phyloP scores from a whole-genome alignment of 2,888 invertebrate species.

The Xanthostigma xanthostigma region DNA sequence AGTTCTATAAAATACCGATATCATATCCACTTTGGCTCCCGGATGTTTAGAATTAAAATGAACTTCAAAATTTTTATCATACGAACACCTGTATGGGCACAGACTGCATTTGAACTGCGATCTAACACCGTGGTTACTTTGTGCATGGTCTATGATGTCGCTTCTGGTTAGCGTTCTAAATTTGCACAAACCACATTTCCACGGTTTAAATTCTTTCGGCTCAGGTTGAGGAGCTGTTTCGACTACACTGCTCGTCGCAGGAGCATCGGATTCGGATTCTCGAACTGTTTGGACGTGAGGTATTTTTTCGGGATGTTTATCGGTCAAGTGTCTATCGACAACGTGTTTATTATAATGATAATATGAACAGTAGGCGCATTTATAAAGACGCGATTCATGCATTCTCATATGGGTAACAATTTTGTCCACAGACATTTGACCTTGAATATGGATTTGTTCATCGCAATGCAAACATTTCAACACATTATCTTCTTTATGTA shows the following conservation, averaged over 20 bases:
- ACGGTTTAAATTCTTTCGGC: conserved; percentile 41
- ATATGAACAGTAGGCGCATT: conserved; percentile 53
- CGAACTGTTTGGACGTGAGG: conserved; percentile 31
- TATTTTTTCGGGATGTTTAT: conserved; percentile 39
- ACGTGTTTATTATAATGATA: conserved; percentile 44
- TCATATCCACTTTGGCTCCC: conserved; percentile 25
- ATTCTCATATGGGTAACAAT: conserved; percentile 57
- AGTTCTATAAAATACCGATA: conserved; percentile 39
- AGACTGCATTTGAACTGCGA: conserved; percentile 55
- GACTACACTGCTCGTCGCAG: conserved; percentile 19
- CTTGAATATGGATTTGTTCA: conserved; percentile 34
- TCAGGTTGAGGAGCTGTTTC: conserved; percentile 18
- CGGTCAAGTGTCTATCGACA: conserved; percentile 50
- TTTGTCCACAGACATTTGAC: conserved; percentile 39
- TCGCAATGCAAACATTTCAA: conserved; percentile 25
- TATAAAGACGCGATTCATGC: conserved; percentile 57
- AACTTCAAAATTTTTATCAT: conserved; percentile 37
- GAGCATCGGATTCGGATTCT: conserved; percentile 12
- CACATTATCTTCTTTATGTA: conserved; percentile 43
- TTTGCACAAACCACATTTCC: conserved; percentile 56
- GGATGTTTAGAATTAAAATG: conserved; percentile 47
- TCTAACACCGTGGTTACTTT: conserved; percentile 42
- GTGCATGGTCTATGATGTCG: conserved; percentile 44
- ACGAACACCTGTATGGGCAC: conserved; percentile 43
- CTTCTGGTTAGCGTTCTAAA: conserved; percentile 41